Evolutionary conservation across 2,888 invertebrate genomes (phyloP), one percentile per base, ranked within the genome.

Genomic region (Sarcophaga carnaria): DNA sequence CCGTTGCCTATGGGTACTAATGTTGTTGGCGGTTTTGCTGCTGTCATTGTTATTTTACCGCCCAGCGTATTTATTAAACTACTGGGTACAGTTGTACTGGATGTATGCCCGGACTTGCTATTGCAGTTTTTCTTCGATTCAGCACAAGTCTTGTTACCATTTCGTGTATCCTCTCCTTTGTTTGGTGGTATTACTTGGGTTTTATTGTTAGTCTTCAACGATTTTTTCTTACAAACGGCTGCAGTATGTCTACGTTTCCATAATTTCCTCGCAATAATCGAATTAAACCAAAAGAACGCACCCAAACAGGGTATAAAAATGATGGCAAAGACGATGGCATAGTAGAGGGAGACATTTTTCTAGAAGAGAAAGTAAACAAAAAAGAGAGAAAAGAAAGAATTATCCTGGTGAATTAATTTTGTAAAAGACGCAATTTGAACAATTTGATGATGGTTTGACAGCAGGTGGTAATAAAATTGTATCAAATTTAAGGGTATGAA

Each of bases 201-300:
- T 72, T 72, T 45, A 49, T 27, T 45, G 37, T 49, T 74, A 2
- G 4, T 22, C 22, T 59, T 79, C 4, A 12, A 12, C 4, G 63
- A 17, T 17, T 8, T 54, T 4, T 17, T 25, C 37, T 60, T 85
- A 5, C n/a, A 11, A 45, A 75, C 63, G 77, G 81, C 47, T 45
- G 81, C 67, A 25, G 89, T 88, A 63, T 91, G 90, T 20, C 95
- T 91, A 79, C 94, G 94, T 59, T 90, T 91, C 94, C 94, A 95
- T 76, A 95, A 91, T 82, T 94, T 92, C n/a, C 90, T 91, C 2
- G 95, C 95, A 63, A 95, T 94, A 62, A 94, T 93, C 67, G 93
- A 92, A 88, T 95, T 95, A 27, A 95, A 91, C 93, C 94, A 94
- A 54, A 94, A 86, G 88, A 95, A 95, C 17, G 94, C 93, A 22